Conservation (phyloP, 64 coral and sea anemone species). For the Dendronephthya gigantea region DNA sequence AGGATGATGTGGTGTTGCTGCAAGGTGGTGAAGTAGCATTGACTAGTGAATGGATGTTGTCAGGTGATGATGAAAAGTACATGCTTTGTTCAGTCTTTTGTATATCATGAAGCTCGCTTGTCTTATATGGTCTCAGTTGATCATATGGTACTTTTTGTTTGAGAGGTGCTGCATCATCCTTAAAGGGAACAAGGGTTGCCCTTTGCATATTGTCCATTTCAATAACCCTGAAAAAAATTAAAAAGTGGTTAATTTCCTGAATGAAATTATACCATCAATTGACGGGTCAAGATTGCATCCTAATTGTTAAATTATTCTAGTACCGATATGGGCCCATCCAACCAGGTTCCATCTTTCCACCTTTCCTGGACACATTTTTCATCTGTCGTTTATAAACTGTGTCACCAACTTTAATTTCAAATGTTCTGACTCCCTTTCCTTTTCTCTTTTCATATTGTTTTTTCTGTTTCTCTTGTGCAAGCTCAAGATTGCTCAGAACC, state of each 20-base stretch:
- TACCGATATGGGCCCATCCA: conserved; percentile 4
- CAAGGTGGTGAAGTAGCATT: not conserved
- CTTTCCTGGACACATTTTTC: not conserved
- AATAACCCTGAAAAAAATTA: not conserved
- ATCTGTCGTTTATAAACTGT: not conserved
- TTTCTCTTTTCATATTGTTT: not conserved
- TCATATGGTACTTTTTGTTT: not conserved
- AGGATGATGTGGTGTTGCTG: too few relatives aligned
- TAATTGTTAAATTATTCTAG: not conserved
- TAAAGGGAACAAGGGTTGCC: conserved; percentile 2
- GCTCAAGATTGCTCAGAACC: not conserved
- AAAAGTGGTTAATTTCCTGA: not conserved
- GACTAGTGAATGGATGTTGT: not conserved
- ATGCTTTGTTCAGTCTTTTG: not conserved
- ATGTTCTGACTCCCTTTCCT: not conserved
- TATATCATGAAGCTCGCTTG: not conserved
- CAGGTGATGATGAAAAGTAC: not conserved
- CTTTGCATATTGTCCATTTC: not conserved
- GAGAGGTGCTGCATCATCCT: not conserved
- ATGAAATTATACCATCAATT: not conserved
- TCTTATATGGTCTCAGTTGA: conserved; percentile 4
- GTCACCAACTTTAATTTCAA: not conserved
- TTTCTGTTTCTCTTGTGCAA: not conserved
- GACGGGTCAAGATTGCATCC: not conserved
- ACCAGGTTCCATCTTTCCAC: not conserved